phyloP scores from a whole-genome alignment of 2,113 vertebrate genomes.

The Murina feae region DNA sequence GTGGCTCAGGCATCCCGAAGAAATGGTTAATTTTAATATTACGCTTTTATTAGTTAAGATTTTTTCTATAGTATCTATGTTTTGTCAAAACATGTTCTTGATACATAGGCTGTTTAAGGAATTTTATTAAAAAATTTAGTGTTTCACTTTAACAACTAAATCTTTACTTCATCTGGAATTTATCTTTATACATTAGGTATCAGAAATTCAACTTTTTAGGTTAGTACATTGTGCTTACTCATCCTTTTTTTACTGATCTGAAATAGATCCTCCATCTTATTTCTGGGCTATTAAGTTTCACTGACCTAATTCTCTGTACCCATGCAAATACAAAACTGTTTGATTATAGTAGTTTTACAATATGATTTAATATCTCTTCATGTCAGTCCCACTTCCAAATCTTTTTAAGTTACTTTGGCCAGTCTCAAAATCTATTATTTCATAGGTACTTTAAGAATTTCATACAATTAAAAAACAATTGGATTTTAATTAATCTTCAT shows the following conservation, averaged over 20 bases:
- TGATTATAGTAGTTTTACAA: background rate
- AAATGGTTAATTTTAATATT: too few relatives aligned
- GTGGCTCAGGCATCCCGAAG: too few relatives aligned
- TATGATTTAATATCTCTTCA: background rate
- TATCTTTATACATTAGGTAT: background rate
- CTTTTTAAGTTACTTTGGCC: background rate
- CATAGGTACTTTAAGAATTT: background rate
- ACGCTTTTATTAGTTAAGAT: too few relatives aligned
- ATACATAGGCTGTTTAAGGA: background rate
- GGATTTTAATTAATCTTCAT: background rate
- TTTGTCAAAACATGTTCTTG: background rate
- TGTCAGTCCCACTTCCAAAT: background rate
- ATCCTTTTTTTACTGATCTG: background rate
- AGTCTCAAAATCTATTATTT: background rate
- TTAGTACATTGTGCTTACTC: background rate
- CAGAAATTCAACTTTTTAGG: background rate
- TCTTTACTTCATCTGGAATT: background rate
- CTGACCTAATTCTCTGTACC: background rate
- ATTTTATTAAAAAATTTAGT: background rate
- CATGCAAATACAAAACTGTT: background rate
- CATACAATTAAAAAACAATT: background rate
- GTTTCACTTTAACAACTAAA: background rate
- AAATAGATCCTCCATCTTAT: background rate
- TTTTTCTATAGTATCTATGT: background rate
- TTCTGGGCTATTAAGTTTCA: background rate